These are phyloP conservation scores for Pipa parva DNA, from an alignment of 2,113 vertebrate genomes.

Conservation along the genomic window DNA sequence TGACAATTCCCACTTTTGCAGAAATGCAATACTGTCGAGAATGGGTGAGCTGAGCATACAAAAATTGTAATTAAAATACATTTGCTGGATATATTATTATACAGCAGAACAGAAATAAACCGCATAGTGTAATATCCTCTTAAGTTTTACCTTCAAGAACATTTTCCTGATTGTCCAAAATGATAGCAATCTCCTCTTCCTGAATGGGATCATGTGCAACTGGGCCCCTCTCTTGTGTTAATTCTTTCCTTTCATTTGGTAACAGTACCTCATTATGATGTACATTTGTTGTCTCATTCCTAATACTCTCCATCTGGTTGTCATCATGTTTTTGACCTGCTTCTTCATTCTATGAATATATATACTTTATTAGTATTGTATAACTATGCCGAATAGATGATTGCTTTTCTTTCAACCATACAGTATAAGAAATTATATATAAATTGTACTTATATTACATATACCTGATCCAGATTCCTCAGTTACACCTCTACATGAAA, in stretches of 20 bases:
- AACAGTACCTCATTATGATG: slow-evolving; percentile 46
- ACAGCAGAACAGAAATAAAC: not conserved
- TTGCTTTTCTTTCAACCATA: no score
- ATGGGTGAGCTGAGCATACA: no score
- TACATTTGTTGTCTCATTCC: slow-evolving; percentile 49
- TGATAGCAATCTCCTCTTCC: slow-evolving; percentile 60
- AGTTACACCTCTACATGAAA: no score
- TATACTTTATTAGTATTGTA: no score
- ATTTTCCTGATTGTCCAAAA: slow-evolving; percentile 61
- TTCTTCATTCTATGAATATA: slow-evolving; percentile 55
- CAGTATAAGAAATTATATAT: no score
- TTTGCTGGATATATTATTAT: not conserved
- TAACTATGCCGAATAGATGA: no score
- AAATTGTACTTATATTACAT: no score
- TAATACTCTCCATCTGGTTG: slow-evolving; percentile 45
- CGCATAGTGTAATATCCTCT: slow-evolving; percentile 1
- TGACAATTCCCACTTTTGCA: no score
- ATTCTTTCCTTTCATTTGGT: slow-evolving; percentile 46
- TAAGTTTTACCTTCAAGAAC: slow-evolving; percentile 64
- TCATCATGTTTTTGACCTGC: slow-evolving; percentile 47
- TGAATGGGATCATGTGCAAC: slow-evolving; percentile 48
- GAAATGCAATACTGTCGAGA: no score
- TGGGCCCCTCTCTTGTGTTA: slow-evolving; percentile 42
- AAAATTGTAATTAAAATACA: no score
- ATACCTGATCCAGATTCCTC: no score